A percentile compares a stretch with the other conserved stretches of the same genome.
Evolutionary conservation across 2,888 invertebrate genomes (phyloP).

Genomic region (Hyles lineata): DNA sequence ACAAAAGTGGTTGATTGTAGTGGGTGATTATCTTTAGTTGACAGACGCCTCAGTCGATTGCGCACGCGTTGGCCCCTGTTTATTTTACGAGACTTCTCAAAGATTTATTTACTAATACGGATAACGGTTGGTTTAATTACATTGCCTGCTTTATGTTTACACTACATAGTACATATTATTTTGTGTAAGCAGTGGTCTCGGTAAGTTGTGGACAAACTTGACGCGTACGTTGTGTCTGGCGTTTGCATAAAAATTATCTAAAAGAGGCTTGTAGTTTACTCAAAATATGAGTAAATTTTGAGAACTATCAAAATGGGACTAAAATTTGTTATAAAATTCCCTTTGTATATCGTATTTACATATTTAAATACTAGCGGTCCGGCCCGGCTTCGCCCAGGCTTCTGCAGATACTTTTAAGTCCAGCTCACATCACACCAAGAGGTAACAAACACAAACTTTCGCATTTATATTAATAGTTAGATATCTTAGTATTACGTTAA

Average conservation of each 20-base stretch:
- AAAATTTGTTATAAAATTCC: too few relatives aligned
- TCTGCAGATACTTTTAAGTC: too few relatives aligned
- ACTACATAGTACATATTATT: conserved; percentile 48
- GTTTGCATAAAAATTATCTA: conserved; percentile 12
- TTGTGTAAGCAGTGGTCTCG: conserved; percentile 49
- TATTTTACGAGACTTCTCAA: conserved; percentile 61
- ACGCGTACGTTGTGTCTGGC: conserved; percentile 36
- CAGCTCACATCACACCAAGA: too few relatives aligned
- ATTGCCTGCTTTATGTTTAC: conserved; percentile 66
- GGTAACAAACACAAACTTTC: too few relatives aligned
- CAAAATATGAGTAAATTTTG: not conserved
- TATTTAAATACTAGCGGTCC: too few relatives aligned
- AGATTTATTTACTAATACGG: conserved; percentile 70
- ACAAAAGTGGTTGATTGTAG: not conserved
- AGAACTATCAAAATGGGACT: too few relatives aligned
- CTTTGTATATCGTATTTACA: too few relatives aligned
- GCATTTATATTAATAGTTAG: too few relatives aligned
- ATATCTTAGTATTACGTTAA: too few relatives aligned
- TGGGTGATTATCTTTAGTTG: not conserved
- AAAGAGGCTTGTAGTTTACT: not conserved
- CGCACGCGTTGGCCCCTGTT: conserved; percentile 52
- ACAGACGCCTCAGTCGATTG: conserved; percentile 5
- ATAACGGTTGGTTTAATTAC: conserved; percentile 75
- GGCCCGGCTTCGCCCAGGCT: too few relatives aligned
- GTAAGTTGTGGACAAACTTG: conserved; percentile 41